Base-by-base conservation (phyloP, 2,888 invertebrate species). In the Melanophora roralis region DNA sequence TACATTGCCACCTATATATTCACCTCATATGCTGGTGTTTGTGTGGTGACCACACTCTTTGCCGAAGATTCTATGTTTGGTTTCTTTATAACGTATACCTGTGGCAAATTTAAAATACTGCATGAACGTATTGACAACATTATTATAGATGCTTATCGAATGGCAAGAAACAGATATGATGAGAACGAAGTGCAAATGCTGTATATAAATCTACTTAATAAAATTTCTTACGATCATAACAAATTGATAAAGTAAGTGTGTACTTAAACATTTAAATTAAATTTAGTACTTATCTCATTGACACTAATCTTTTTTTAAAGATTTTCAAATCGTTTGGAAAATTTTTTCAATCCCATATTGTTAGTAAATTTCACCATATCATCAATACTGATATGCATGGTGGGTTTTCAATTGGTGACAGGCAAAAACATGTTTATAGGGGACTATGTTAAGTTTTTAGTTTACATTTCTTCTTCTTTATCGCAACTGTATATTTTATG, bases 321-420 rank as follows among this genome's bases (percentile, higher is more conserved):
- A 59, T 90, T 89, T 69, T 84, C 86, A 1, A 81, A 84, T 9
- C 81, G 75, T 2, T 77, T 90, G 80, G 89, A 90, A 55, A 77
- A 85, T n/a, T 88, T 90, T 51, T 89, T 88, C 45, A 89, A 86
- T 76, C 89, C 90, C 0, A 88, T 89, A 32, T 81, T 90, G 21
- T 82, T 90, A 32, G 85, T 88, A 0, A 90, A 90, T 82, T 85
- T 89, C 21, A 83, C 85, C 11, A 87, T 89, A 59, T 89, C 89
- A 32, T 88, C 90, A 0, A 81, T 90, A 38, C 82, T 90, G 8
- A 89, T 90, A 71, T 90, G 90, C 65, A 88, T 90, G 86, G 88
- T 90, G 16, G 90, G 90, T 16, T 89, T 90, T 85, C 90, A 90
- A 69, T 84, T 90, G 57, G 87, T 88, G 1, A 88, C 89, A 19